phyloP scores from a whole-genome alignment of 2,113 vertebrate species.

The Pteropus alecto region DNA sequence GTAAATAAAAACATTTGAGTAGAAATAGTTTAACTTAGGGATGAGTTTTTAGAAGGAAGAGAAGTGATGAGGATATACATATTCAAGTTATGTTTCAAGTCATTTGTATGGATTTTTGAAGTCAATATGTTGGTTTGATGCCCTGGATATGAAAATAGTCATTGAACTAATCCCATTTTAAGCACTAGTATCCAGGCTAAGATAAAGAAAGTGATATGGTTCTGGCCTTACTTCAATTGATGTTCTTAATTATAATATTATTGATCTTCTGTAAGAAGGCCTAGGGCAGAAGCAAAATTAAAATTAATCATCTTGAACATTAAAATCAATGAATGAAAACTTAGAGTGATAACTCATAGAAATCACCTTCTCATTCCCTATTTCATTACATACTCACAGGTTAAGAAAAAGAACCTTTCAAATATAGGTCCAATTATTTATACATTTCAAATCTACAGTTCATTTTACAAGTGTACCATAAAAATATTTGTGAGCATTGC shows the following conservation, averaged over 20 bases:
- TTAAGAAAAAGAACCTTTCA: constrained; percentile 61
- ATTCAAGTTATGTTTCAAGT: background rate
- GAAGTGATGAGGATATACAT: background rate
- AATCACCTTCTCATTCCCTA: constrained; percentile 65
- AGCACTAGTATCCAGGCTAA: background rate
- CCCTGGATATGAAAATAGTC: background rate
- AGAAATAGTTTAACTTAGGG: background rate
- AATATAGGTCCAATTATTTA: constrained; percentile 44
- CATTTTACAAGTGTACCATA: constrained; percentile 51
- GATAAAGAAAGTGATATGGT: background rate
- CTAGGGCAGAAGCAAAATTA: constrained; percentile 69
- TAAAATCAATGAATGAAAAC: constrained; percentile 77
- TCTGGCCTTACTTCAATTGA: constrained; percentile 51
- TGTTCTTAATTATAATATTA: constrained; percentile 75
- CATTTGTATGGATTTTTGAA: constrained; percentile 18
- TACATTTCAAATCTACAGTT: constrained; percentile 65
- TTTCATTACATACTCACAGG: constrained; percentile 45
- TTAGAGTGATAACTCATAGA: constrained; percentile 63
- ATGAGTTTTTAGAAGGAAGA: background rate
- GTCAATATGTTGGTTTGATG: background rate
- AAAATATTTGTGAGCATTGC: constrained; percentile 68
- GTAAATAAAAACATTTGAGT: background rate
- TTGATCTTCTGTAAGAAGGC: constrained; percentile 66
- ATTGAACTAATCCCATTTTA: constrained; percentile 27
- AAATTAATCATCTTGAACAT: constrained; percentile 79